Percentiles rank a stretch among this genome's conserved stretches.
Conservation (phyloP, 2,113 vertebrate species). For the Tachuris rubrigastra region DNA sequence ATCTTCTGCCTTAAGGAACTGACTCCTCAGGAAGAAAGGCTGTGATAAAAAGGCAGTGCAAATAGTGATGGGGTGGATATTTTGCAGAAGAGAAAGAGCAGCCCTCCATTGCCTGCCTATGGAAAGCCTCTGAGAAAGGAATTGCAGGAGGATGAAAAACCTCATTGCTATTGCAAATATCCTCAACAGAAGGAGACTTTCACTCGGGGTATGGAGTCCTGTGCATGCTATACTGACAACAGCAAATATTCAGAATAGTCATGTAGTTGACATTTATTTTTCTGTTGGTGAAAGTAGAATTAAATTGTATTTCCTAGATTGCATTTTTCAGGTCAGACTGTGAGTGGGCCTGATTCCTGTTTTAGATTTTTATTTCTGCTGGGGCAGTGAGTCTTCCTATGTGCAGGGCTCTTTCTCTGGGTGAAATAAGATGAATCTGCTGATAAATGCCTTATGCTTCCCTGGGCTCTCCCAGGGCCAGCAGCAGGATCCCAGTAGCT, state of each 20-base stretch:
- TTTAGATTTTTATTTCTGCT: not conserved
- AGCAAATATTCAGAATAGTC: not conserved
- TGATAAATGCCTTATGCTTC: not conserved
- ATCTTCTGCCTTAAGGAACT: not conserved
- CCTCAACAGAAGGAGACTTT: not conserved
- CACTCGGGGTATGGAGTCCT: not conserved
- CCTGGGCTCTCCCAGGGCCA: not conserved
- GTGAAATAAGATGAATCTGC: not conserved
- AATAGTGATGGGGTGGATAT: no score
- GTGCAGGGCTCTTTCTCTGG: not conserved
- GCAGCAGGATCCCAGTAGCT: not conserved
- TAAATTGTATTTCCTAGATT: not conserved
- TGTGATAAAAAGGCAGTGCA: not conserved
- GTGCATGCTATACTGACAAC: not conserved
- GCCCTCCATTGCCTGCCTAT: fast-evolving
- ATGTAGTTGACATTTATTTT: not conserved
- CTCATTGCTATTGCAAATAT: not conserved
- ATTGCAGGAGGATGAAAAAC: not conserved
- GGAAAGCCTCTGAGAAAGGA: not conserved
- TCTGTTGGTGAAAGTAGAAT: not conserved
- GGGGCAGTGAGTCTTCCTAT: fast-evolving
- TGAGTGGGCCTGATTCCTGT: not conserved
- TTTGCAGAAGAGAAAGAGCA: not conserved
- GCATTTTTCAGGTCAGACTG: not conserved
- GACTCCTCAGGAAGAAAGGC: not conserved